A percentile compares a stretch with the other conserved stretches of the same genome.
Evolutionary conservation across 2,113 vertebrate genomes (phyloP).

Genomic region (Haliaeetus leucogaster): DNA sequence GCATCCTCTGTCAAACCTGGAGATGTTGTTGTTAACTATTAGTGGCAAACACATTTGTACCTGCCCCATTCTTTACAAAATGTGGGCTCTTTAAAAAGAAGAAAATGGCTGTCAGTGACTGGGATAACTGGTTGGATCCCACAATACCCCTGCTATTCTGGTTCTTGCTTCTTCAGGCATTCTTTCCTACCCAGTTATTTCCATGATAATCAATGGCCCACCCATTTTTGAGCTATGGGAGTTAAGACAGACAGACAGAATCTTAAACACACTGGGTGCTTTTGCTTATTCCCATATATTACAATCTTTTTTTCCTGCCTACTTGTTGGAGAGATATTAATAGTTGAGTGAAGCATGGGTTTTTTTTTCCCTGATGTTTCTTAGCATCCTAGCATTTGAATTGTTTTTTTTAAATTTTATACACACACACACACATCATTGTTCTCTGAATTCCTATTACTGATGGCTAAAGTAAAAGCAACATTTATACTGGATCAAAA

Average conservation of each 20-base stretch:
- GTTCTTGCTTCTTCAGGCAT: slow-evolving; percentile 18
- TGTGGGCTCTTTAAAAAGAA: neutral
- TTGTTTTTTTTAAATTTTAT: neutral
- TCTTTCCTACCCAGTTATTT: neutral
- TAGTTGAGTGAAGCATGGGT: neutral
- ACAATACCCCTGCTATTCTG: neutral
- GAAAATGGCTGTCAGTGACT: neutral
- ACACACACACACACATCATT: too few species aligned
- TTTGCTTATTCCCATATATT: neutral
- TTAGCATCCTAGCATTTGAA: neutral
- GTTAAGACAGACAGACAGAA: neutral
- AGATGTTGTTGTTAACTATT: neutral
- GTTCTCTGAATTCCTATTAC: neutral
- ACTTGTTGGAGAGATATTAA: neutral
- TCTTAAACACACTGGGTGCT: neutral
- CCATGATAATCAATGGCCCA: neutral
- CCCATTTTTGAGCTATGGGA: neutral
- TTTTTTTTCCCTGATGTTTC: neutral
- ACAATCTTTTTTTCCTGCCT: neutral
- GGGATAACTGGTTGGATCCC: neutral
- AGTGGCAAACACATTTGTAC: neutral
- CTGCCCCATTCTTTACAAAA: neutral
- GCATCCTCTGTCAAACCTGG: neutral
- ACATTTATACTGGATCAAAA: neutral
- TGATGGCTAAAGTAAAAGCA: neutral